These are phyloP conservation scores for Drosophila yakuba DNA, from an alignment of 1,140 invertebrate species.

Conservation along the genomic window DNA sequence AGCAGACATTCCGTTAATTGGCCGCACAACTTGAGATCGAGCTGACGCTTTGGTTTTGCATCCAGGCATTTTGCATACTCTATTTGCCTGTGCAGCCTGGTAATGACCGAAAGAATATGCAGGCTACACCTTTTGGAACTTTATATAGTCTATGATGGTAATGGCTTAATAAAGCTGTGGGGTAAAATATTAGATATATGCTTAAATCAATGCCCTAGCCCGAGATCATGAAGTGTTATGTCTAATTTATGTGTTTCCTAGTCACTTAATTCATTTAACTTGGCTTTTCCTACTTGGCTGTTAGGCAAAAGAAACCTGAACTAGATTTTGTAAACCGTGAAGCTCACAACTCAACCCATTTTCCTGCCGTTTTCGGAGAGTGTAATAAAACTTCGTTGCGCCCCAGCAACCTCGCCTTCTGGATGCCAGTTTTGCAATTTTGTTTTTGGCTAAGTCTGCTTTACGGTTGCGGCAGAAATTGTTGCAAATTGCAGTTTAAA, in stretches of 20 bases:
- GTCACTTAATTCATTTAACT: too few species aligned
- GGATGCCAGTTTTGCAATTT: conserved; percentile 9
- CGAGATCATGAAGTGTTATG: not conserved
- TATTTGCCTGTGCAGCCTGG: not conserved
- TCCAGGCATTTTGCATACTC: conserved; percentile 13
- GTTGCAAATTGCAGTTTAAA: conserved; percentile 80
- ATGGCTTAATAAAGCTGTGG: not conserved
- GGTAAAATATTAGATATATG: not conserved
- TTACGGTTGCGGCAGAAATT: conserved; percentile 67
- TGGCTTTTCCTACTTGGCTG: not conserved
- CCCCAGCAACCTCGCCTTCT: conserved; percentile 1
- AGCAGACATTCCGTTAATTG: conserved; percentile 72
- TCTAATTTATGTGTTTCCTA: not conserved
- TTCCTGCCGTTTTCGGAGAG: not conserved
- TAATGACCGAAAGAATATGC: not conserved
- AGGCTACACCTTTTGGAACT: not conserved
- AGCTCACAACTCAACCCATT: too few species aligned
- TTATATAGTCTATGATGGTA: not conserved
- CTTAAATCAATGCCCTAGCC: too few species aligned
- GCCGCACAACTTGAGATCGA: conserved; percentile 63
- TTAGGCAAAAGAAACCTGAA: not conserved
- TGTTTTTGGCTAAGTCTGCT: conserved; percentile 47
- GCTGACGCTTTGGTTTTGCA: conserved; percentile 33
- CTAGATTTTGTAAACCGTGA: not conserved
- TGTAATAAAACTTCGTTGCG: conserved; percentile 23